Base-by-base conservation (phyloP, 2,888 invertebrate genomes). In the Papilio protenor region DNA sequence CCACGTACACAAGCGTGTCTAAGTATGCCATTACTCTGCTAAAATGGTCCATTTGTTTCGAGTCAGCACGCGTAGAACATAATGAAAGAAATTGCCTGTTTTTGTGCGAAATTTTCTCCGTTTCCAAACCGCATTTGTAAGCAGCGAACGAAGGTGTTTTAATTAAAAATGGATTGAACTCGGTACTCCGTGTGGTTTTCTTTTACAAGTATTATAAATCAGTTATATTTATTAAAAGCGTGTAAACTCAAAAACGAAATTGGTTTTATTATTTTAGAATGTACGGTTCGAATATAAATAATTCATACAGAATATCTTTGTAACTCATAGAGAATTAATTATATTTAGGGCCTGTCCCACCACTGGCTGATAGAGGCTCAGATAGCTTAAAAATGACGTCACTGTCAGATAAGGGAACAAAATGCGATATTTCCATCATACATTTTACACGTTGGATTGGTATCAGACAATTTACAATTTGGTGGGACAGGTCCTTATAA, bases 31-130 rank as follows among this genome's bases (percentile, higher is more conserved):
- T 87, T 86, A 85, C 82, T 85, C 82, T 79, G 81, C 81, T 81
- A 82, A 83, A 86, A 87, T 85, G 84, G 84, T 80, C 84, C 83
- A 85, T 87, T 86, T 84, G 83, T 87, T 84, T 80, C 80, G 79
- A 83, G 84, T 82, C 82, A 81, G 84, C 81, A 83, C 84, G 83
- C 84, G 82, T 83, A 80, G 81, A 81, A 79, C 81, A 82, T 81
- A 82, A 82, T 82, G 84, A 83, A 83, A 82, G 81, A 81, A 83
- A 81, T 80, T 82, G 80, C 81, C 79, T 80, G 80, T 78, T 78
- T 78, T 75, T 78, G 59, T 47, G 76, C 78, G 66, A 73, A 73
- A 76, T 78, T 76, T 69, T 69, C 79, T 79, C 79, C 79, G 77
- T 78, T 79, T 79, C 79, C 79, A 79, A 81, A 80, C 76, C 79